These are phyloP conservation scores for Spisula solida DNA, from an alignment of 2,888 invertebrate species.

Conservation along the genomic window DNA sequence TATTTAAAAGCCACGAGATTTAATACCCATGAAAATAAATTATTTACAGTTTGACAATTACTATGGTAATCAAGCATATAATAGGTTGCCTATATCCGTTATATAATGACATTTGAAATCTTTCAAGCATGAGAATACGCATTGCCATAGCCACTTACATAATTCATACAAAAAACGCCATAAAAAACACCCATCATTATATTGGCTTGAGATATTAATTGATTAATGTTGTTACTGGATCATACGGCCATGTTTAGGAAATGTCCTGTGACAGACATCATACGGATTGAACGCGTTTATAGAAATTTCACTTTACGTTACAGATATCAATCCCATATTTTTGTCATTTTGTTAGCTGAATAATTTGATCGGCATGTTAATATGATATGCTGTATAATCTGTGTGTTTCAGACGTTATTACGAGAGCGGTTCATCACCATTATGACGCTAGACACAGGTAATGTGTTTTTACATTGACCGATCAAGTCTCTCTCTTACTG, in stretches of 20 bases:
- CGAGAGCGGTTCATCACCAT: not conserved
- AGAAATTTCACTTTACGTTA: conserved; percentile 11
- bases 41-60: not conserved
- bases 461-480: not conserved
- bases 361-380: conserved; percentile 43
- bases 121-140: not conserved
- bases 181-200: not conserved
- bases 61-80: conserved; percentile 13
- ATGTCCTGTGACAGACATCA: conserved; percentile 20
- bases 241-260: not conserved
- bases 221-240: conserved; percentile 51
- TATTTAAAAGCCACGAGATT: too few relatives aligned
- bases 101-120: not conserved
- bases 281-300: not conserved
- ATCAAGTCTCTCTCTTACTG: conserved; percentile 29
- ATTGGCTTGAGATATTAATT: conserved; percentile 39
- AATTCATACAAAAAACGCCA: not conserved
- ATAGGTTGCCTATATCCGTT: not conserved
- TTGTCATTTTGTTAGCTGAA: conserved; percentile 16
- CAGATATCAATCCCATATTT: conserved; percentile 11
- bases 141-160: not conserved
- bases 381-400: conserved; percentile 31
- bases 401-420: not conserved
- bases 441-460: not conserved
- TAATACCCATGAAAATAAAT: too few relatives aligned